Conservation (phyloP, 2,113 vertebrate species). For the Ageneiosus marmoratus region DNA sequence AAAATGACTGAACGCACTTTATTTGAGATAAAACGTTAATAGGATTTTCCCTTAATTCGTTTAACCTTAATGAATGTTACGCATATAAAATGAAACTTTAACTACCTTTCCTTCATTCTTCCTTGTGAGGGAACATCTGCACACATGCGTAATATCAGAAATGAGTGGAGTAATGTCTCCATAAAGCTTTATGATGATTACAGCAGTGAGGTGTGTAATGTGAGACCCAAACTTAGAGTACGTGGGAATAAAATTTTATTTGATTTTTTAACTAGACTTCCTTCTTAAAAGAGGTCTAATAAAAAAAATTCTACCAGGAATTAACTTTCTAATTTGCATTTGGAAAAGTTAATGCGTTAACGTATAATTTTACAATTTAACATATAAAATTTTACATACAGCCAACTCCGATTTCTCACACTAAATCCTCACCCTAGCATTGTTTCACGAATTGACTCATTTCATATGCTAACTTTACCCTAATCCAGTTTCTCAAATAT, state of each 20-base stretch:
- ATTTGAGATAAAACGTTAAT: constrained; percentile 19
- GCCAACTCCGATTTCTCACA: not conserved
- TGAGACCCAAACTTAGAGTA: not conserved
- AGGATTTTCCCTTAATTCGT: constrained; percentile 28
- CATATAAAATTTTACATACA: not conserved
- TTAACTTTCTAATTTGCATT: not conserved
- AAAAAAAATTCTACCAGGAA: not conserved
- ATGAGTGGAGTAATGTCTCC: constrained; percentile 13
- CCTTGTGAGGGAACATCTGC: not conserved
- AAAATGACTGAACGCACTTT: constrained; percentile 25
- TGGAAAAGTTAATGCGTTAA: not conserved
- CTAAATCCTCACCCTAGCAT: not conserved
- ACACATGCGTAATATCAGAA: not conserved
- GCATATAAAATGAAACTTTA: constrained; percentile 18
- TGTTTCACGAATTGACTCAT: not conserved
- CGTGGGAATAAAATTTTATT: not conserved
- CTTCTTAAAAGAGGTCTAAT: not conserved
- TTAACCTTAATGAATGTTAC: constrained; percentile 19
- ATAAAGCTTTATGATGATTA: constrained; percentile 30
- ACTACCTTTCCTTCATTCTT: not conserved
- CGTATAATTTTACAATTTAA: too few species aligned
- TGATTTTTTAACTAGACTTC: not conserved
- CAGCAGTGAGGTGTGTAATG: not conserved
- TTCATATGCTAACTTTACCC: not conserved
- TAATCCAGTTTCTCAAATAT: not conserved